Conservation (phyloP, 1,140 invertebrate genomes). For the Ips nitidus region DNA sequence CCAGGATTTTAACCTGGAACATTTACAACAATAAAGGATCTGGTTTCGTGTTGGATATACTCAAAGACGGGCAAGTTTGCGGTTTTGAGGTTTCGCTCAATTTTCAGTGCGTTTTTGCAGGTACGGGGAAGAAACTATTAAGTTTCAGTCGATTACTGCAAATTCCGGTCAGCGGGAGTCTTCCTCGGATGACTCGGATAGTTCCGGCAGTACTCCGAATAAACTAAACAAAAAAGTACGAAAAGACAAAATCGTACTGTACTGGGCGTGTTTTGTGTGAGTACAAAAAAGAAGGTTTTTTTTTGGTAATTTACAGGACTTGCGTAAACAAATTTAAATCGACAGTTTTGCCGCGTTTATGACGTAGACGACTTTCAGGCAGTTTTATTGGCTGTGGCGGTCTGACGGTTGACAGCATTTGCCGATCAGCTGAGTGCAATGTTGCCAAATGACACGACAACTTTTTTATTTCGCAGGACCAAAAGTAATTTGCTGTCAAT, state of each 20-base stretch:
- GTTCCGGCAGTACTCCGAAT: conserved; percentile 52
- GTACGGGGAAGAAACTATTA: conserved; percentile 69
- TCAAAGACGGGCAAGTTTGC: conserved; percentile 61
- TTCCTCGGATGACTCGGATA: conserved; percentile 59
- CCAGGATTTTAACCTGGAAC: conserved; percentile 76
- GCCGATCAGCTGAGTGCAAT: too few species aligned
- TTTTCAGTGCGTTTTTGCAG: conserved; percentile 47
- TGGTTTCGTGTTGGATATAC: conserved; percentile 70
- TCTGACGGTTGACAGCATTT: too few species aligned
- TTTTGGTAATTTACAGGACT: neutral
- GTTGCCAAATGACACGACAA: too few species aligned
- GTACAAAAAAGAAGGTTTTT: conserved; percentile 2
- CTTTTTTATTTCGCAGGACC: too few species aligned
- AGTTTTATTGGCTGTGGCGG: too few species aligned
- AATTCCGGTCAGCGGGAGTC: conserved; percentile 50
- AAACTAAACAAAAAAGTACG: conserved; percentile 54
- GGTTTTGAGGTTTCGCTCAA: neutral
- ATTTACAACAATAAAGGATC: conserved; percentile 78
- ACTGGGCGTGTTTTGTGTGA: conserved; percentile 60
- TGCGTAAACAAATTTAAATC: neutral
- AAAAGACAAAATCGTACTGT: conserved; percentile 68
- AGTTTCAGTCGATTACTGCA: conserved; percentile 64
- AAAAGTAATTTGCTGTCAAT: too few species aligned
- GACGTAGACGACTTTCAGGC: too few species aligned
- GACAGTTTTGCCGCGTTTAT: too few species aligned